Evolutionary conservation across 1,140 invertebrate genomes (phyloP).

Genomic region (Alviniconcha marisindica): DNA sequence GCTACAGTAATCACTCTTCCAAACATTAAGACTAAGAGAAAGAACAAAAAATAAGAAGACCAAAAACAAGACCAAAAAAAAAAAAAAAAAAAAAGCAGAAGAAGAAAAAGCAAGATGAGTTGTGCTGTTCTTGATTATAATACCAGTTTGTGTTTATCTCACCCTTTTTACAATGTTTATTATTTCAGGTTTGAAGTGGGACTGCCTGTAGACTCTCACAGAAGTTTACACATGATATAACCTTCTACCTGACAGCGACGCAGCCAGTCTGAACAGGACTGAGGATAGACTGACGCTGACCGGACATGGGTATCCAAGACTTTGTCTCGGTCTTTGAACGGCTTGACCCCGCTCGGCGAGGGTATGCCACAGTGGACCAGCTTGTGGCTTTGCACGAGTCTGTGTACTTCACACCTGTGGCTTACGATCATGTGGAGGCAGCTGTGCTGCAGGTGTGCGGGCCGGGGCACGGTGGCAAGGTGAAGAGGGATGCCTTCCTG

Average conservation of each 20-base stretch:
- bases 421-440: constrained; percentile 56
- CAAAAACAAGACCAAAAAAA: too few species aligned
- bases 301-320: constrained; percentile 65
- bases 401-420: constrained; percentile 57
- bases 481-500: constrained; percentile 56
- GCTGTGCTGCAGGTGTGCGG: constrained; percentile 64
- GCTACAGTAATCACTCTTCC: too few species aligned
- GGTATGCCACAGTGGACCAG: constrained; percentile 58
- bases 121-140: too few species aligned
- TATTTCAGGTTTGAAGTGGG: neutral
- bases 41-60: too few species aligned
- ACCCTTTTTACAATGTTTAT: too few species aligned
- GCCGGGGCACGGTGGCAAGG: constrained; percentile 31
- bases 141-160: too few species aligned
- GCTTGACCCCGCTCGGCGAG: constrained; percentile 60
- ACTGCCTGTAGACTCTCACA: neutral
- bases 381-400: constrained; percentile 60
- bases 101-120: too few species aligned
- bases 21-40: too few species aligned
- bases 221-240: neutral
- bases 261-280: neutral
- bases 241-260: neutral
- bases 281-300: neutral
- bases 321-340: constrained; percentile 64
- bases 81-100: too few species aligned